phyloP scores from a whole-genome alignment of 2,113 vertebrate genomes.

The Brachypteracias leptosomus region DNA sequence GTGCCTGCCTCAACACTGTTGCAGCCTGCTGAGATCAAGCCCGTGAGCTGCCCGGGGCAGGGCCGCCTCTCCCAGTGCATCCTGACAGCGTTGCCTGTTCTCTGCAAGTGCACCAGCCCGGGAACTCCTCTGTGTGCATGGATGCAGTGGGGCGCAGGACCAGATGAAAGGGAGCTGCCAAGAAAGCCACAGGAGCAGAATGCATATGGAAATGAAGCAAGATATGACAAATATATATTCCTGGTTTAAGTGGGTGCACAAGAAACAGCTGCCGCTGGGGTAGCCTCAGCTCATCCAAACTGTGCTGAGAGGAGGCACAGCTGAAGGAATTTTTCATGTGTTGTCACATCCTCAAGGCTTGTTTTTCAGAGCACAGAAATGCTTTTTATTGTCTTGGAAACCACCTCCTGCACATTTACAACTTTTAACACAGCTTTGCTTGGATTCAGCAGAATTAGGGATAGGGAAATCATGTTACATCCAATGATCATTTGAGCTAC shows the following conservation, averaged over 20 bases:
- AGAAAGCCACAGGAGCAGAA: background rate
- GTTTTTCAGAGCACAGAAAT: background rate
- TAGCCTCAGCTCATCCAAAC: background rate
- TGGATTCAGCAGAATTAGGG: background rate
- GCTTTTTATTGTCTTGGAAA: conserved; percentile 18
- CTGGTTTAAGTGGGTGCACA: background rate
- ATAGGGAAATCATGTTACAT: background rate
- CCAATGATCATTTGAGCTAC: background rate
- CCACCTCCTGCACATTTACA: background rate
- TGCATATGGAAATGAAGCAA: background rate
- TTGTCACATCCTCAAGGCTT: background rate
- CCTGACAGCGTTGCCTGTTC: background rate
- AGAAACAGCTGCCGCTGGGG: background rate
- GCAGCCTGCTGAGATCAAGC: background rate
- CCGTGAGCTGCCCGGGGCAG: accelerated
- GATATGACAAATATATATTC: background rate
- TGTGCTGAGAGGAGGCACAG: background rate
- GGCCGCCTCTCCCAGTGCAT: background rate
- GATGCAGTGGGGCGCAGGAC: background rate
- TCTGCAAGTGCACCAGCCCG: background rate
- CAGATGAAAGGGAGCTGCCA: background rate
- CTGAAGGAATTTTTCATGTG: conserved; percentile 20
- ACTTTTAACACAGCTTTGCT: background rate
- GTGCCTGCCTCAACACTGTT: background rate
- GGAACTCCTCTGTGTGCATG: background rate